phyloP scores from a whole-genome alignment of 2,797 vertebrate genomes.

The Euthynnus affinis region DNA sequence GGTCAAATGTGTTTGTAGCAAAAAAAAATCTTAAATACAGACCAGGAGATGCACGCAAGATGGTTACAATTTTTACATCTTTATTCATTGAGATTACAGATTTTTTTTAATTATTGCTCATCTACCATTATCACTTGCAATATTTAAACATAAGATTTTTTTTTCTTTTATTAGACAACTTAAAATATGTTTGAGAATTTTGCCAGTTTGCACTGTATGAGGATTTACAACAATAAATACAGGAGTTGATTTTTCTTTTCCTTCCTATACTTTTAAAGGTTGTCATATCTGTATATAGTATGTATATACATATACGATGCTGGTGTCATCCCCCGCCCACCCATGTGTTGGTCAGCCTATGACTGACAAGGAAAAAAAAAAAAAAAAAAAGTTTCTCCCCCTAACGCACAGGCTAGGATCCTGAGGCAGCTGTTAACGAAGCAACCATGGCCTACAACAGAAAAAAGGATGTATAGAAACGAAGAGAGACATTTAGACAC shows the following conservation, averaged over 20 bases:
- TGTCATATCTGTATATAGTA: constrained; percentile 81
- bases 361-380: constrained; percentile 32
- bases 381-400: constrained; percentile 41
- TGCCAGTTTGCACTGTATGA: constrained; percentile 81
- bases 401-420: constrained; percentile 72
- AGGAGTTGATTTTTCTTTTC: constrained; percentile 79
- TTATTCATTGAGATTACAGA: constrained; percentile 96
- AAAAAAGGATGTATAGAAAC: constrained; percentile 40
- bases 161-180: constrained; percentile 84
- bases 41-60: background rate
- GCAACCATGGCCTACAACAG: constrained; percentile 66
- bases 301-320: constrained; percentile 88
- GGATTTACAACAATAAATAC: constrained; percentile 91
- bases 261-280: constrained; percentile 78
- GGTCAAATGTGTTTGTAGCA: background rate
- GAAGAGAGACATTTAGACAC: constrained; percentile 47
- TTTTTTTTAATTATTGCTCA: constrained; percentile 93
- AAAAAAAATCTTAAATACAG: constrained; percentile 14
- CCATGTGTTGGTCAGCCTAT: constrained; percentile 70
- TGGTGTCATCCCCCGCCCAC: constrained; percentile 86
- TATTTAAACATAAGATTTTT: constrained; percentile 88
- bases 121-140: constrained; percentile 96
- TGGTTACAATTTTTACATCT: constrained; percentile 79
- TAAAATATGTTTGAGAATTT: constrained; percentile 80
- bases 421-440: constrained; percentile 81